These are phyloP conservation scores for Agrilus planipennis DNA, from an alignment of 1,140 invertebrate species.

Conservation along the genomic window DNA sequence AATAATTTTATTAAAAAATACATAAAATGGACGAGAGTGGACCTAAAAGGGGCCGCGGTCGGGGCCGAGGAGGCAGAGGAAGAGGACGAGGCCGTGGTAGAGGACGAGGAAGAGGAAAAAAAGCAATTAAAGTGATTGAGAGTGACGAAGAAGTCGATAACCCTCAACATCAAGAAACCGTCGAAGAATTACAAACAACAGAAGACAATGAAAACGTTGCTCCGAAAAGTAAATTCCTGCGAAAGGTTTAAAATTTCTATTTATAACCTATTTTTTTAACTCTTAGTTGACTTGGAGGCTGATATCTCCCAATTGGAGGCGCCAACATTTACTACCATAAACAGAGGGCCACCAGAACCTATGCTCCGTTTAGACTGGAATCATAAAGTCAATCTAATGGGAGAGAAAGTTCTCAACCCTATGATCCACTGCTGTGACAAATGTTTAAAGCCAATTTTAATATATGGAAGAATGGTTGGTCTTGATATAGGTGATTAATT, in stretches of 20 bases:
- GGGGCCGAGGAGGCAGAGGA: constrained; percentile 47
- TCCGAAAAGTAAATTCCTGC: constrained; percentile 34
- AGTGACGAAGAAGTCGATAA: constrained; percentile 59
- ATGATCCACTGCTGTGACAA: constrained; percentile 94
- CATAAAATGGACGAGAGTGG: constrained; percentile 22
- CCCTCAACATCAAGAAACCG: constrained; percentile 18
- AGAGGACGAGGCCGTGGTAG: constrained; percentile 57
- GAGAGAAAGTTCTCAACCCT: constrained; percentile 90
- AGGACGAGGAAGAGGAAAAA: constrained; percentile 55
- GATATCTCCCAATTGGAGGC: constrained; percentile 82
- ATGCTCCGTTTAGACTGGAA: constrained; percentile 79
- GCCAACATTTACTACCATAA: constrained; percentile 82
- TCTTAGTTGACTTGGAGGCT: constrained; percentile 70
- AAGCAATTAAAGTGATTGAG: constrained; percentile 58
- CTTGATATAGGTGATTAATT: constrained; percentile 1
- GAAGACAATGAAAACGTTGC: constrained; percentile 40
- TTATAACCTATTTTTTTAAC: constrained; percentile 10
- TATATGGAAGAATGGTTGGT: constrained; percentile 87
- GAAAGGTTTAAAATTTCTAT: background rate
- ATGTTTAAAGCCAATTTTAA: constrained; percentile 85
- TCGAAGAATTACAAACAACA: constrained; percentile 19
- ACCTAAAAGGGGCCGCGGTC: constrained; percentile 34
- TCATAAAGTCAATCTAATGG: constrained; percentile 83
- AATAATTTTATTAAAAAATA: too few relatives aligned
- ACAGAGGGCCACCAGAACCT: constrained; percentile 73